These are phyloP conservation scores for Tragelaphus strepsiceros DNA, from an alignment of 2,113 vertebrate genomes.

Conservation along the genomic window DNA sequence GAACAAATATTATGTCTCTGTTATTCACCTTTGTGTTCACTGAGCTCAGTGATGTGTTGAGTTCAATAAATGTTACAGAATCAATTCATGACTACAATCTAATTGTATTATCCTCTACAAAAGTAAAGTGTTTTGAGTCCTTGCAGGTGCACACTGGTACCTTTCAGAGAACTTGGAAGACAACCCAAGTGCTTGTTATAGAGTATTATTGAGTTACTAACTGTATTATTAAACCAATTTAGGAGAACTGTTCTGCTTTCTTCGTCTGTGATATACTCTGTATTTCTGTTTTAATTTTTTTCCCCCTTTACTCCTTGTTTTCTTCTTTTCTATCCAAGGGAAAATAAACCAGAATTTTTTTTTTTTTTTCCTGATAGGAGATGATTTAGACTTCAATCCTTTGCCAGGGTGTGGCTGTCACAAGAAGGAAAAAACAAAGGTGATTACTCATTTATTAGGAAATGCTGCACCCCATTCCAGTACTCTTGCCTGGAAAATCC, in stretches of 20 bases:
- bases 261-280: not conserved
- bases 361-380: not conserved
- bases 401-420: not conserved
- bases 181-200: not conserved
- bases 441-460: not conserved
- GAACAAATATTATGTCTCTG: not conserved
- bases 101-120: not conserved
- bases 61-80: conserved; percentile 1
- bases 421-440: not conserved
- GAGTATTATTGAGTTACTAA: not conserved
- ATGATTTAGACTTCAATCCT: not conserved
- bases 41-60: not conserved
- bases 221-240: not conserved
- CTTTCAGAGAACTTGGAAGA: not conserved
- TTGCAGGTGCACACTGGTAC: not conserved
- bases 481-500: no score
- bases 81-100: not conserved
- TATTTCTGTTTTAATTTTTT: not conserved
- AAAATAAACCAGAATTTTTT: not conserved
- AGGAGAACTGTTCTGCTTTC: not conserved
- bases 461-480: no score
- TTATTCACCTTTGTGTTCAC: not conserved
- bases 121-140: not conserved
- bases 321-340: not conserved
- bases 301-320: not conserved